Evolutionary conservation across 2,113 vertebrate species (phyloP).

Genomic region (Nansenia antarctica): DNA sequence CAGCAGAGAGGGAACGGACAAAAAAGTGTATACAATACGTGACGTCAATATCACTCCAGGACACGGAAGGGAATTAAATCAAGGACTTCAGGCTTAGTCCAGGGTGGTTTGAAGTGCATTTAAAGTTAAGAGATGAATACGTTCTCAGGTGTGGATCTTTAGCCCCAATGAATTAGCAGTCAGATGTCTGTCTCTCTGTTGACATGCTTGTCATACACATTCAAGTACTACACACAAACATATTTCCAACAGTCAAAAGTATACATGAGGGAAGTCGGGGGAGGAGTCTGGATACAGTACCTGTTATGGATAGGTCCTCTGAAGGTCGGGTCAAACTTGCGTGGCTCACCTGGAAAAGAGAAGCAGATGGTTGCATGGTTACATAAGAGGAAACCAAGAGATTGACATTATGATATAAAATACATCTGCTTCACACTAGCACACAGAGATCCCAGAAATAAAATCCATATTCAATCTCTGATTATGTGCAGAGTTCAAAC

Average conservation of each 20-base stretch:
- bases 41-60: too few species aligned
- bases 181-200: too few species aligned
- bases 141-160: not conserved
- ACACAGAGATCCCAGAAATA: too few species aligned
- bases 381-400: not conserved
- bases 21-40: constrained; percentile 33
- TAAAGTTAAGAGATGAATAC: not conserved
- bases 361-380: constrained; percentile 29
- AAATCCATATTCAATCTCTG: too few species aligned
- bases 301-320: constrained; percentile 88
- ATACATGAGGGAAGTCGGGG: not conserved
- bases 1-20: constrained; percentile 8
- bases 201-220: too few species aligned
- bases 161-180: too few species aligned
- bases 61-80: too few species aligned
- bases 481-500: not conserved
- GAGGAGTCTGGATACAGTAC: constrained; percentile 63
- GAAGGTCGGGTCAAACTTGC: constrained; percentile 89
- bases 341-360: constrained; percentile 86
- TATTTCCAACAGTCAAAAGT: constrained; percentile 7
- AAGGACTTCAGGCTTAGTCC: too few species aligned
- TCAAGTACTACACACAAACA: too few species aligned
- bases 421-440: too few species aligned
- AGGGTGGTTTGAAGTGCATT: not conserved
- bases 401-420: not conserved